Conservation (phyloP, 1,140 invertebrate species). For the Nixonia krombeini region DNA sequence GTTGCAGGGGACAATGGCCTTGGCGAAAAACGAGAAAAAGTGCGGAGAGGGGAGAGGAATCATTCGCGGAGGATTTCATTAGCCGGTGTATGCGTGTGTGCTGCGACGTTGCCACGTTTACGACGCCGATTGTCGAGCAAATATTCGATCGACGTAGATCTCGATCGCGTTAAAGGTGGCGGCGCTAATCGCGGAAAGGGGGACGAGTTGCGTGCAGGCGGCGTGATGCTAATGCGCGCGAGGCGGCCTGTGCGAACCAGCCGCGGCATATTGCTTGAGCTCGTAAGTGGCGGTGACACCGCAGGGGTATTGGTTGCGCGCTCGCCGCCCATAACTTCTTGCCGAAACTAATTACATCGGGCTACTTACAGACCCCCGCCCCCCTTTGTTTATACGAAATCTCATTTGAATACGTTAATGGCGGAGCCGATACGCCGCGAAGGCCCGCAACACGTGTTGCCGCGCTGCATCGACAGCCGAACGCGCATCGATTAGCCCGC, state of each 20-base stretch:
- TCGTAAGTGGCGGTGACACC: constrained; percentile 13
- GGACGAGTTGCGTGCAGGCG: constrained; percentile 51
- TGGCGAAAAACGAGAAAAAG: no score
- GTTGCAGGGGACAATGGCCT: no score
- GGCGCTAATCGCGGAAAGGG: neutral
- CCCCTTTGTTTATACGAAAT: constrained; percentile 58
- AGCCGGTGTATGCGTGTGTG: neutral
- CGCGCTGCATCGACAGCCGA: constrained; percentile 12
- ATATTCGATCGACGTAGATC: no score
- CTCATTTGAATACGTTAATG: constrained; percentile 57
- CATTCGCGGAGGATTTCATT: no score
- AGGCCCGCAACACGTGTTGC: constrained; percentile 7
- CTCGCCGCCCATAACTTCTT: constrained; percentile 46
- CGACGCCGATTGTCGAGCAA: no score
- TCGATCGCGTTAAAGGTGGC: constrained; percentile 1
- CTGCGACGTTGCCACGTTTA: no score
- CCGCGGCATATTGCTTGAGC: constrained; percentile 8
- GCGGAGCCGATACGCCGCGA: constrained; percentile 10
- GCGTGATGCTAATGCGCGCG: constrained; percentile 54
- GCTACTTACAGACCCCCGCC: constrained; percentile 47
- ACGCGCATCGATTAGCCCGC: constrained; percentile 41
- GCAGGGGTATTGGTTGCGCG: constrained; percentile 8
- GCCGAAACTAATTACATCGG: constrained; percentile 58
- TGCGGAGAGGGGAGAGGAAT: no score
- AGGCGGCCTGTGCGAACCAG: constrained; percentile 11